Base-by-base conservation (phyloP, 1,140 invertebrate species). In the Papilio polyxenes region DNA sequence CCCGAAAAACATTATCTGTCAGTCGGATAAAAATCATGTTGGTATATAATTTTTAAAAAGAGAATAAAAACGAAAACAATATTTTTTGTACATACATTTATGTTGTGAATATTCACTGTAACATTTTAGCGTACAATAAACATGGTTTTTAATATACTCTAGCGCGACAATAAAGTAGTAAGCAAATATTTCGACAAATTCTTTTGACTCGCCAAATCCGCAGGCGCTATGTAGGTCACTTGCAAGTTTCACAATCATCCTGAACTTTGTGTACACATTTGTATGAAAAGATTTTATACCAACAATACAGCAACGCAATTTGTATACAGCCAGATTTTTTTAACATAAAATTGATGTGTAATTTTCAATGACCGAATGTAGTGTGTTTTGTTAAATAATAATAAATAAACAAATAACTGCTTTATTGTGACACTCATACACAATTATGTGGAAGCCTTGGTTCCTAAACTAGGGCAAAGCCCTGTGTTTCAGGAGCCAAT, bases 141-240 rank as follows among this genome's bases (percentile, higher is more conserved):
- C 62, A 65, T 9, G 20, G 10, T 65, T 72, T 72, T 72, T 72
- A 72, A 72, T 72, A 72, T 37, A 72, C 65, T 40, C 65, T 69
- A 23, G n/a, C 11, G 62, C 23, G 31, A 37, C 31, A 69, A 11
- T 23, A 23, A 65, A 65, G 62, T 65, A 65, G 20, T 65, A 15
- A 72, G 31, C 31, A 72, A 72, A 40, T 13, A 72, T 72, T 72
- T 72, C 31, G 15, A 40, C 65, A 72, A 72, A 40, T 72, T 11
- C 65, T 72, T 72, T 72, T 23, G 31, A 15, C n/a, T 72, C 31
- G 31, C 31, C 31, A 72, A 72, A 69, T 69, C 65, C 31, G 23
- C 62, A 65, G 62, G 62, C 31, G 6, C 65, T 13, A 69, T 69
- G 65, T 69, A 37, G 65, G 65, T 69, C 65, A 37, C 10, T 37